Evolutionary conservation across 2,888 invertebrate species (phyloP), one percentile per base, ranked within the genome.

Genomic region (Protula sp.): DNA sequence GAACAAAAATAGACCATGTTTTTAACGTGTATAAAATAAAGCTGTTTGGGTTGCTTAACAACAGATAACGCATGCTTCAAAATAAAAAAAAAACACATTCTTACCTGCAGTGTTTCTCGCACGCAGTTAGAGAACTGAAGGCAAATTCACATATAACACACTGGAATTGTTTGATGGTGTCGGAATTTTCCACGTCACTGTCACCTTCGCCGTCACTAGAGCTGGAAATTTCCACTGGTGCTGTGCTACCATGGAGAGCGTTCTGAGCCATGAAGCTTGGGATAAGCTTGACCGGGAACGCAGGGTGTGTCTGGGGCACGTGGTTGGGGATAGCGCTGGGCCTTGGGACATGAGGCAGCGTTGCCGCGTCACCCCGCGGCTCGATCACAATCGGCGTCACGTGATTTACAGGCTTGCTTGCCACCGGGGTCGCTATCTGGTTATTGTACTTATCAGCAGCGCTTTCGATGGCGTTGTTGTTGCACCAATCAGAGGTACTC

Each of bases 121-220:
- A 97, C 78, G 97, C 95, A 1, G 95, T 94, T 83, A 95, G 94
- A 0, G 95, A 95, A 29, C 95, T 95, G 81, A 97, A 97, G 2
- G 94, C 94, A 76, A 92, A 94, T 74, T 92, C 92, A 81, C 97
- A 97, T n/a, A 94, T 86, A 0, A 89, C 88, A 76, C 95, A 97
- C 79, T 94, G 92, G 77, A 92, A 95, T 0, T 95, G 95, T 14
- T 94, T 85, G 9, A 9, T 38, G 9, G 38, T 14, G 38, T 38
- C 38, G 9, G 9, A 19, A 14, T 38, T 19, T 19, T 38, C 38
- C 19, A 14, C 38, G 38, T 38, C 19, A 38, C 38, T 38, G 9
- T 38, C 38, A 38, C 38, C 38, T 38, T 38, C 38, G 19, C 38
- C 38, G 38, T 38, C 38, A 38, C 38, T 38, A 14, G 9, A 9